Conservation (phyloP, 2,888 invertebrate genomes). For the Heliconius ethilla region DNA sequence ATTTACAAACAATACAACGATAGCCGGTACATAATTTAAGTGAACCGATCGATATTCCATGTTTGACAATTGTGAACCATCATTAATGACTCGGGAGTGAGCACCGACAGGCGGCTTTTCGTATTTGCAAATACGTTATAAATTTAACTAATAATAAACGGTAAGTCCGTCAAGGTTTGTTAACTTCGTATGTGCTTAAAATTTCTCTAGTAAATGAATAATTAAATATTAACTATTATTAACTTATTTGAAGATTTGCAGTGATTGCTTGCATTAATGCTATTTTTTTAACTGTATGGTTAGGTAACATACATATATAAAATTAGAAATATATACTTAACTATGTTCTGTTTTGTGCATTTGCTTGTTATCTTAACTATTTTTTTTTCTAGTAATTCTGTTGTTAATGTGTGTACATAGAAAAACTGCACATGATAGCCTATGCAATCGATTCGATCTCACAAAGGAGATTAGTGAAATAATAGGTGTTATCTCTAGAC, state of each 20-base stretch:
- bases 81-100: slow-evolving; percentile 57
- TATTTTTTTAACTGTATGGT: background rate
- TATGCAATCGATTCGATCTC: no score
- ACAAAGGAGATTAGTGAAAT: no score
- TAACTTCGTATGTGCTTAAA: background rate
- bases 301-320: background rate
- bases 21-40: slow-evolving; percentile 22
- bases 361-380: background rate
- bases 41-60: slow-evolving; percentile 59
- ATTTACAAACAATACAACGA: slow-evolving; percentile 21
- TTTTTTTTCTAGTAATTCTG: background rate
- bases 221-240: background rate
- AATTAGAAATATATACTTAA: background rate
- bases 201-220: background rate
- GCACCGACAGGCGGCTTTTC: slow-evolving; percentile 53
- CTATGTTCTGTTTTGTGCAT: background rate
- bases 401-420: background rate
- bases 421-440: no score
- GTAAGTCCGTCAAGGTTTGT: slow-evolving; percentile 18
- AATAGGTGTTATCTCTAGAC: no score
- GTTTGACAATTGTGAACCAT: slow-evolving; percentile 51
- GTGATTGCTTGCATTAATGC: no score
- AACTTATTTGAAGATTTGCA: no score
- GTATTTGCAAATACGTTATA: slow-evolving; percentile 24
- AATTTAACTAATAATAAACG: background rate